Conservation (phyloP, 2,888 invertebrate genomes). For the Stegana nigrithorax region DNA sequence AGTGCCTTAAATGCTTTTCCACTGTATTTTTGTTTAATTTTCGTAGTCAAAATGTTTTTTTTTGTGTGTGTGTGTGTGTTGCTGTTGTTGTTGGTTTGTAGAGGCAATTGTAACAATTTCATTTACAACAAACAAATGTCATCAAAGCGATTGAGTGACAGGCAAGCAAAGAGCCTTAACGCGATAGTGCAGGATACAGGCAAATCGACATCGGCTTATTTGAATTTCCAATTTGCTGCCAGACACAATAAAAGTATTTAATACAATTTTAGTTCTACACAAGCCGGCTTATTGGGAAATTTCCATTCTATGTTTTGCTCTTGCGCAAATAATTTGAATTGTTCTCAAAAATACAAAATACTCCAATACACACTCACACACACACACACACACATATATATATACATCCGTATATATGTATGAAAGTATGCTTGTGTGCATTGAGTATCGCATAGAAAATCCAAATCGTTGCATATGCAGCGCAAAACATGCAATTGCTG, state of each 20-base stretch:
- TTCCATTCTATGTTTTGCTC: neutral
- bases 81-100: no score
- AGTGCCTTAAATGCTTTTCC: no score
- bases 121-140: constrained; percentile 9
- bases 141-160: neutral
- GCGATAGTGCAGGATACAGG: neutral
- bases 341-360: neutral
- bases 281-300: neutral
- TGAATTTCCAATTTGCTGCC: constrained; percentile 1
- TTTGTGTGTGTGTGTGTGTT: no score
- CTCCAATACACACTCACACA: no score
- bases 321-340: constrained; percentile 14
- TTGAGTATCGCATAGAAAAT: neutral
- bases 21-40: no score
- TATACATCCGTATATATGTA: no score
- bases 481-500: neutral
- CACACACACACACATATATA: no score
- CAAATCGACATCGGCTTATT: neutral
- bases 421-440: no score
- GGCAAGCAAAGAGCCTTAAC: neutral
- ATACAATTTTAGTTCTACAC: neutral
- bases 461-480: no score
- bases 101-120: no score
- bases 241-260: constrained; percentile 4
- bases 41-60: no score